Base-by-base conservation (phyloP, 2,113 vertebrate genomes). In the Leptocoma aspasia region DNA sequence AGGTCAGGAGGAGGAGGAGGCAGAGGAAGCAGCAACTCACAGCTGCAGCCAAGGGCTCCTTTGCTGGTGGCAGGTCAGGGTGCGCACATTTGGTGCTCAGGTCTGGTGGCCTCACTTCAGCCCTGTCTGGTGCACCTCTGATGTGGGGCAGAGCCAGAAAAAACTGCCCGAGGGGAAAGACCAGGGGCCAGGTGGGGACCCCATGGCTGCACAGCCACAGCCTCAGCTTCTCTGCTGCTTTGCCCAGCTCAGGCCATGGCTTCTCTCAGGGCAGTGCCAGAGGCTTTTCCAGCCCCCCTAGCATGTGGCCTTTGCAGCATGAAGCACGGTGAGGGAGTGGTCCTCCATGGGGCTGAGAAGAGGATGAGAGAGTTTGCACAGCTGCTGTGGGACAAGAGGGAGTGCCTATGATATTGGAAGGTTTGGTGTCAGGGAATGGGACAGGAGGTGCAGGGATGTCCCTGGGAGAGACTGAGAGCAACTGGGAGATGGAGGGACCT, bases 181-280 rank as follows among this genome's bases (percentile, higher is more conserved):
- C 1, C 6, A 9, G n/a, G 15, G 22, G 1, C 30, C 5, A 3
- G 16, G 26, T 53, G 31, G 23, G 50, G 20, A 37, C 15, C 47
- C 21, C 0, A 1, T 13, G 30, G 16, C 45, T 41, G 16, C 1
- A 0, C 26, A 1, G 30, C 47, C 0, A 0, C 2, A 1, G 37
- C 54, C 59, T 77, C 1, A 3, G 20, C n/a, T 39, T 27, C 65
- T 39, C 77, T 61, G 64, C 41, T 2, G 7, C 41, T 80, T 44
- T 56, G 12, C 5, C 57, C 19, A n/a, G 35, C 13, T 41, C 31
- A 45, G 27, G 20, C 47, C 0, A 0, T 33, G 42, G 22, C 47
- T 85, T 59, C 47, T 60, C 33, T 42, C 24, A 1, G 42, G 37
- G 39, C 4, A 20, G 4, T 44, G 16, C 27, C 20, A 39, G 66